These are phyloP conservation scores for Megalopta genalis DNA, from an alignment of 1,140 invertebrate genomes.

Conservation along the genomic window DNA sequence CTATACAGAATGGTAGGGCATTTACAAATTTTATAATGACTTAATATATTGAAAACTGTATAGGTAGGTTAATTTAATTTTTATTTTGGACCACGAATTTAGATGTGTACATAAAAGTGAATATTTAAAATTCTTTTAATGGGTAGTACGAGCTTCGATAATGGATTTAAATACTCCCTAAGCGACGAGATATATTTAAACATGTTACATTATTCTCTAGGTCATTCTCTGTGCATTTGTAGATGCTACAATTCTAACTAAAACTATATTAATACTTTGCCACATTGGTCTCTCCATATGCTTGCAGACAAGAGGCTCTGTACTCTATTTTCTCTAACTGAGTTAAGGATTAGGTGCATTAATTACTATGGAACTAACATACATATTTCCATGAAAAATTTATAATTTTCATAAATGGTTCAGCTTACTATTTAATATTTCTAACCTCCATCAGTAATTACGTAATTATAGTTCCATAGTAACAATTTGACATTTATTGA, in stretches of 20 bases:
- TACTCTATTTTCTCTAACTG: constrained; percentile 62
- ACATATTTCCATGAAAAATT: background rate
- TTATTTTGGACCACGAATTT: background rate
- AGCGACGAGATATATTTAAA: background rate
- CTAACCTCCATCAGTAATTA: no score
- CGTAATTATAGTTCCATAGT: constrained; percentile 63
- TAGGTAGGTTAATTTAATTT: constrained; percentile 16
- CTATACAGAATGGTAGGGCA: background rate
- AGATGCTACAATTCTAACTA: background rate
- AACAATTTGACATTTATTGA: constrained; percentile 58
- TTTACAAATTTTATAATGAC: background rate
- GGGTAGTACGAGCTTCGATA: background rate
- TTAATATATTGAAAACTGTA: background rate
- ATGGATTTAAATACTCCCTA: background rate
- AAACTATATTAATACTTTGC: constrained; percentile 41
- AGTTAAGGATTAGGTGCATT: constrained; percentile 44
- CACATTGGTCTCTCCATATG: constrained; percentile 74
- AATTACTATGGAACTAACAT: constrained; percentile 60
- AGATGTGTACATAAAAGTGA: no score
- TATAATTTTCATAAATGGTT: background rate
- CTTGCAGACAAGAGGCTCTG: constrained; percentile 76
- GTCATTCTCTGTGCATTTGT: background rate
- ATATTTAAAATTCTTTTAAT: background rate
- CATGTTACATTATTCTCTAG: background rate
- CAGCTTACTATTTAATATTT: background rate